These are phyloP conservation scores for Gulo gulo DNA, from an alignment of 2,113 vertebrate species.

Conservation along the genomic window DNA sequence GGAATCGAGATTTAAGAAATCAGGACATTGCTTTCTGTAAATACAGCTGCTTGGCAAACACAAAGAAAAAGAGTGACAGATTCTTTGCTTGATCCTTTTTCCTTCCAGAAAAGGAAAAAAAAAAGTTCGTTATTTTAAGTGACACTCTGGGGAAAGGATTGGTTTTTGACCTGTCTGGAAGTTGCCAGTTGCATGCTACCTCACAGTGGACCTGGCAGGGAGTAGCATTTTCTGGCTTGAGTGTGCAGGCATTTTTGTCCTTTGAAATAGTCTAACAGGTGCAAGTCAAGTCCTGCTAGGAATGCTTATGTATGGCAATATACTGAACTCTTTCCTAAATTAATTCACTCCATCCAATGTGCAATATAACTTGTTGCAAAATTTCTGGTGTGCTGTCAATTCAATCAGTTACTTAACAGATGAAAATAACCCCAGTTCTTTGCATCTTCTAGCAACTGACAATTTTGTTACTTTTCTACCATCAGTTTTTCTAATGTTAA, in stretches of 20 bases:
- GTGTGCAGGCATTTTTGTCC: not conserved
- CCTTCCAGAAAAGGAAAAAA: not conserved
- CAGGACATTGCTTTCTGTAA: not conserved
- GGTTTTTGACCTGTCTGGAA: not conserved
- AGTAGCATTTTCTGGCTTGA: not conserved
- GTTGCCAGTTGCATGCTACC: not conserved
- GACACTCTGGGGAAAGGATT: not conserved
- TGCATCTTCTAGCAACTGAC: not conserved
- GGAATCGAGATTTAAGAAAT: conserved; percentile 22
- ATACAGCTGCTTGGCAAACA: conserved; percentile 76
- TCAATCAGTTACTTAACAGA: conserved; percentile 9
- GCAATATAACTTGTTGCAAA: not conserved
- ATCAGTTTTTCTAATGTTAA: conserved; percentile 12
- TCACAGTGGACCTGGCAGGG: conserved; percentile 20
- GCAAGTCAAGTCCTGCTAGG: not conserved
- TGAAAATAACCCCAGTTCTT: conserved; percentile 1
- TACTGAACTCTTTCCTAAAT: conserved; percentile 43
- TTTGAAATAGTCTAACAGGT: conserved; percentile 66
- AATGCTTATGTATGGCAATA: not conserved
- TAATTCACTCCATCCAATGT: conserved; percentile 39
- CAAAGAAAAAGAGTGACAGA: not conserved
- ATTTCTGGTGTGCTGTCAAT: not conserved
- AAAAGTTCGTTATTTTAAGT: conserved; percentile 59
- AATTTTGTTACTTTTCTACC: conserved; percentile 15
- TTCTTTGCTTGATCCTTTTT: not conserved